Evolutionary conservation across 1,140 invertebrate species (phyloP).

Genomic region (Leptinotarsa defecta): DNA sequence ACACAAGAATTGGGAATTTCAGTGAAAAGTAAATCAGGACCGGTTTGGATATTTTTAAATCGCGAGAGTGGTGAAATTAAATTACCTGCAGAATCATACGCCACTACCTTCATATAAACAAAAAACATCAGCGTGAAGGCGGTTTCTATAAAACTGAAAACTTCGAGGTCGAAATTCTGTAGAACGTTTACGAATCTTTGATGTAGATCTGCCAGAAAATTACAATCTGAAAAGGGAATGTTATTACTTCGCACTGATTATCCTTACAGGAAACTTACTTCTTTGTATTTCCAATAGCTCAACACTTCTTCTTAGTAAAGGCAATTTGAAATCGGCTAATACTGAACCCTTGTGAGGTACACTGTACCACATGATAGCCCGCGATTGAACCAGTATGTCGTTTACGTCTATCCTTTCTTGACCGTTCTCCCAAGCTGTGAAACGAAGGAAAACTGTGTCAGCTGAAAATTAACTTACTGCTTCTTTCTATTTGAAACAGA

Average conservation of each 20-base stretch:
- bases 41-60: too few relatives aligned
- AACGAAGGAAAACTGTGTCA: constrained; percentile 3
- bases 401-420: constrained; percentile 11
- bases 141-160: constrained; percentile 72
- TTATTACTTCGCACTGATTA: background rate
- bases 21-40: too few relatives aligned
- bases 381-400: constrained; percentile 60
- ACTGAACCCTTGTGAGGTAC: constrained; percentile 74
- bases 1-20: too few relatives aligned
- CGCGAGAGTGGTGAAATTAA: background rate
- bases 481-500: too few relatives aligned
- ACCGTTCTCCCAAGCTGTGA: constrained; percentile 51
- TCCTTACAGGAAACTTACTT: constrained; percentile 58
- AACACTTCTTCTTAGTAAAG: constrained; percentile 64
- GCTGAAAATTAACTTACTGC: background rate
- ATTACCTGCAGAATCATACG: constrained; percentile 68
- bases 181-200: constrained; percentile 60
- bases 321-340: constrained; percentile 68
- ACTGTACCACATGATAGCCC: constrained; percentile 73
- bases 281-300: constrained; percentile 69
- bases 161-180: constrained; percentile 58
- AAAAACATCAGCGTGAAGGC: constrained; percentile 70
- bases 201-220: constrained; percentile 65
- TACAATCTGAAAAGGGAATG: constrained; percentile 61
- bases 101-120: constrained; percentile 69